phyloP scores from a whole-genome alignment of 2,888 invertebrate species.

The Lumbricus terrestris region DNA sequence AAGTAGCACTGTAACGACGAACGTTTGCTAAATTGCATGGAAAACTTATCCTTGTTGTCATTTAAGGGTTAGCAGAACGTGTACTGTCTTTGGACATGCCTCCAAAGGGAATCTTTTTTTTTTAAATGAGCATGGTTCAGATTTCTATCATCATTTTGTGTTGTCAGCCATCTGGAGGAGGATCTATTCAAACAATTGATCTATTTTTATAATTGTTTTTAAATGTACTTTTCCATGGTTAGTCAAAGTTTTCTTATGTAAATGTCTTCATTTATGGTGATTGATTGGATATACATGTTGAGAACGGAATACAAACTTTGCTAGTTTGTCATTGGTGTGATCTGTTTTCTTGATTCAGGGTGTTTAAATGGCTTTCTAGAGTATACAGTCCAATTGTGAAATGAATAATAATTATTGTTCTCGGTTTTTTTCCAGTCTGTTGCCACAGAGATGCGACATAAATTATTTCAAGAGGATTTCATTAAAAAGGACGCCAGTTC shows the following conservation, averaged over 20 bases:
- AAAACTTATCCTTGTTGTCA: neutral
- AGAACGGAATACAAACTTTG: neutral
- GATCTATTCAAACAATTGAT: neutral
- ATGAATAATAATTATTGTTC: neutral
- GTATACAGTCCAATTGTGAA: neutral
- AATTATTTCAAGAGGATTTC: conserved; percentile 40
- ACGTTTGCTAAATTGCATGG: neutral
- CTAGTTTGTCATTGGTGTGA: neutral
- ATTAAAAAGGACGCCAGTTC: neutral
- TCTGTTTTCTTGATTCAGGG: neutral
- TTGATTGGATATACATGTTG: neutral
- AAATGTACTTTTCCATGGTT: neutral
- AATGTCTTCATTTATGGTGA: neutral
- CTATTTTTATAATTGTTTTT: neutral
- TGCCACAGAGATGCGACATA: conserved; percentile 54
- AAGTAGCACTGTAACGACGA: neutral
- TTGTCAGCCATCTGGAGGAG: too few relatives aligned
- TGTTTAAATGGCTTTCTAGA: neutral
- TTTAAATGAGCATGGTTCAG: neutral
- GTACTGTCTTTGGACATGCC: neutral
- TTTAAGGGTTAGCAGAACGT: too few relatives aligned
- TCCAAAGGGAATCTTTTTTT: neutral
- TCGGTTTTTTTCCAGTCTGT: conserved; percentile 47
- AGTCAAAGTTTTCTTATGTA: neutral
- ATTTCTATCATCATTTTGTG: neutral